Conservation (phyloP, 2,797 vertebrate species). For the Dendrocincla fuliginosa region DNA sequence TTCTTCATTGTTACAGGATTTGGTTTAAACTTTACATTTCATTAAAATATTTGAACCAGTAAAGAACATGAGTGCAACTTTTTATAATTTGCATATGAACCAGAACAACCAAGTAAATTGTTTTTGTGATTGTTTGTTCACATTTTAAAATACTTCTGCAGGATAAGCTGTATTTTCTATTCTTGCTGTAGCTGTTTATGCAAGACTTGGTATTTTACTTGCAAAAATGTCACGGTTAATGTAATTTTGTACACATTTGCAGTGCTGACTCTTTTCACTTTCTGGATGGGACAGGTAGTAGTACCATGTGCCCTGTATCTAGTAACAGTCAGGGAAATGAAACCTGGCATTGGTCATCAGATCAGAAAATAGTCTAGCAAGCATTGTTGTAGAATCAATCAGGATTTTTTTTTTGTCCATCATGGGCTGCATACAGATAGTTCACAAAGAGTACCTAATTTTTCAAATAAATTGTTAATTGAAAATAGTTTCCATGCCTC, state of each 20-base stretch:
- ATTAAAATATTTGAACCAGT: not conserved
- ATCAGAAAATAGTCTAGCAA: not conserved
- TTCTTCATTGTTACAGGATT: constrained; percentile 9
- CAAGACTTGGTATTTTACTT: not conserved
- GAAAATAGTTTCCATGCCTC: not conserved
- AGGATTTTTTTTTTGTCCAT: not conserved
- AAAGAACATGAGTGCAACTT: not conserved
- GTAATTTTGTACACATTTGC: not conserved
- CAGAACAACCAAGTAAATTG: not conserved
- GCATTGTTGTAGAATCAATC: not conserved
- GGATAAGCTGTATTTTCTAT: not conserved
- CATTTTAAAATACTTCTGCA: not conserved
- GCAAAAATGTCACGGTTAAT: not conserved
- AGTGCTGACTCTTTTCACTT: not conserved
- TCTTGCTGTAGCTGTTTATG: not conserved
- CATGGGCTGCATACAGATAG: not conserved
- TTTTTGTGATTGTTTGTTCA: not conserved
- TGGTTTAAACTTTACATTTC: constrained; percentile 25
- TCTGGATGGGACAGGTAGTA: rapidly evolving
- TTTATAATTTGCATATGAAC: not conserved
- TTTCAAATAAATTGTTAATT: not conserved
- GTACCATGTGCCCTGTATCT: not conserved
- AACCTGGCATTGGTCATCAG: not conserved
- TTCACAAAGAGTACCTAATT: not conserved
- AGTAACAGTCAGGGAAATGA: not conserved